A percentile compares a stretch with the other conserved stretches of the same genome.
Conservation (phyloP, 2,797 vertebrate genomes). For the Takifugu ocellatus region DNA sequence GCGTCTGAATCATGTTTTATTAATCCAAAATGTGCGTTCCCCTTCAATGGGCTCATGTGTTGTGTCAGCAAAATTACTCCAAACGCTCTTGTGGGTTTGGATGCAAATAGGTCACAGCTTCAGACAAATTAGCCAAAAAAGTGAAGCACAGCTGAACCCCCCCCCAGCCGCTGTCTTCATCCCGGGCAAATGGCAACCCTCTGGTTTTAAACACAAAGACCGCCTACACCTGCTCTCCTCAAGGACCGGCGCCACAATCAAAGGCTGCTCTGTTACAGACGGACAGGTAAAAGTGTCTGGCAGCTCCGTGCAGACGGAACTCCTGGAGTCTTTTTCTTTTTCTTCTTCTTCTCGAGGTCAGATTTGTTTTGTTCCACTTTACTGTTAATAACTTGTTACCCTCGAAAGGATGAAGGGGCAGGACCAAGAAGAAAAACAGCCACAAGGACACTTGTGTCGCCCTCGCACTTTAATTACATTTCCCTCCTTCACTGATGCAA, state of each 20-base stretch:
- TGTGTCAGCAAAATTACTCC: too few relatives aligned
- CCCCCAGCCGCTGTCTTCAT: slow-evolving; percentile 22
- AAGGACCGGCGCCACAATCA: slow-evolving; percentile 13
- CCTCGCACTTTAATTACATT: slow-evolving; percentile 60
- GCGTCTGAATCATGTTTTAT: too few relatives aligned
- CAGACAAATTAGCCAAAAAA: slow-evolving; percentile 22
- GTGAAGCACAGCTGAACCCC: slow-evolving; percentile 30
- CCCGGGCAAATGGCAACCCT: slow-evolving; percentile 23
- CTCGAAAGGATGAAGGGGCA: slow-evolving; percentile 23
- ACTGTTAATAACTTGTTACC: slow-evolving; percentile 33
- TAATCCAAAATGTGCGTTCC: too few relatives aligned
- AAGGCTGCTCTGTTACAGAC: not conserved
- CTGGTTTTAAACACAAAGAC: slow-evolving; percentile 26
- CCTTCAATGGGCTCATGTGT: too few relatives aligned
- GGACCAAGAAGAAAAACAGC: slow-evolving; percentile 51
- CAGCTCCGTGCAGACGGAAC: not conserved
- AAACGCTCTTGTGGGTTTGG: not conserved
- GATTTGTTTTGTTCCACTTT: slow-evolving; percentile 15
- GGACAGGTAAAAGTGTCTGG: too few relatives aligned
- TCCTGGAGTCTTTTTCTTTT: not conserved
- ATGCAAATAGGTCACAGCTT: slow-evolving; percentile 10
- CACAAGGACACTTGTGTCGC: slow-evolving; percentile 41
- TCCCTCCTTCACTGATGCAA: slow-evolving; percentile 65
- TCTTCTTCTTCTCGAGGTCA: slow-evolving; percentile 1
- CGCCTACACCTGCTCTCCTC: slow-evolving; percentile 46